Base-by-base conservation (phyloP, 2,113 vertebrate species). In the Corythornis vintsioides region DNA sequence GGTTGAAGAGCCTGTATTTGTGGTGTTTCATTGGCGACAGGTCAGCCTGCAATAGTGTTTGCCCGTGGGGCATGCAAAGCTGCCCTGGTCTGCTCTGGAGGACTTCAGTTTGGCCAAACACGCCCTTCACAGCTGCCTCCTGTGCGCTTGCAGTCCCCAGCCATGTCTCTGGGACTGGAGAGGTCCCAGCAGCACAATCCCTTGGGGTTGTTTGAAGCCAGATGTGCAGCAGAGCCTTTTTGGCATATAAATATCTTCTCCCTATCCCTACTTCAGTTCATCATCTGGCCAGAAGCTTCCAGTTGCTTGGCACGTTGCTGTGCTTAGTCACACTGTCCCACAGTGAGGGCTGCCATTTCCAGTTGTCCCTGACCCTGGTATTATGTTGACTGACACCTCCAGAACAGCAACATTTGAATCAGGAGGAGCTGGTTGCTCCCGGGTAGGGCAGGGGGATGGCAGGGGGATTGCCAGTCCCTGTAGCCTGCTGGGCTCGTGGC, bases 31-130 rank as follows among this genome's bases (percentile, higher is more conserved):
- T 19, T 1, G 2, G 19, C 3, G 4, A 4, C 38, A 12, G 40
- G 70, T 75, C 63, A 56, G 73, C 55, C 66, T 1, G 2, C 33
- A 24, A 78, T 0, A 1, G 26, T 16, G 57, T 71, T 38, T 77
- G 64, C n/a, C 56, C 13, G 1, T 3, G 25, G 65, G 31, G 35
- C 40, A 5, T 0, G 1, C 7, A 5, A 35, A 43, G 45, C 12
- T 8, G 19, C 59, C 33, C 40, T 10, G 28, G 31, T 42, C 45
- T 45, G 50, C 83, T 66, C 0, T 2, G 38, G 43, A 25, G 16
- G 50, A 31, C 71, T 25, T 20, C 0, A 1, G 29, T 7, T 64
- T 45, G 72, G 50, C n/a, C 6, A 1, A n/a, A 26, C 3, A 5
- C 2, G 11, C 47, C 66, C 55, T 69, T 64, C 0, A 1, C 6